Evolutionary conservation across 2,888 invertebrate genomes (phyloP).

Genomic region (Drosophila conformis): DNA sequence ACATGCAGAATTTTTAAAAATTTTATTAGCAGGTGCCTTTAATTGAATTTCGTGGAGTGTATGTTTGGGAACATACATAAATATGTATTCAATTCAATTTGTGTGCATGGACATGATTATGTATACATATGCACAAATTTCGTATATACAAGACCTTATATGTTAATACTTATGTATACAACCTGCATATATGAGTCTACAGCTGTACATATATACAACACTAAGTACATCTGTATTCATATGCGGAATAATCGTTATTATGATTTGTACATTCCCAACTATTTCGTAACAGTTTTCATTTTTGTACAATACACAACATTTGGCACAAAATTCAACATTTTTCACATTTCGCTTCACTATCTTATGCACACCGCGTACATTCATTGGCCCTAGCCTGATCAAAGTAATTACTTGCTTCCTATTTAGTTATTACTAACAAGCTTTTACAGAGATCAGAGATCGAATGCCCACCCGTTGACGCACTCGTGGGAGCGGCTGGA

Average conservation of each 20-base stretch:
- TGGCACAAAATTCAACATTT: conserved; percentile 15
- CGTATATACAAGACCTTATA: neutral
- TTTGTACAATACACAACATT: conserved; percentile 4
- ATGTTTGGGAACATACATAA: neutral
- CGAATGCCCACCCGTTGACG: conserved; percentile 37
- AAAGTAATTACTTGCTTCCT: conserved; percentile 59
- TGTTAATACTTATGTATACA: conserved; percentile 7
- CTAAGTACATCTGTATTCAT: neutral
- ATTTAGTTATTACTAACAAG: conserved; percentile 44
- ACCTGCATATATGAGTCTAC: neutral
- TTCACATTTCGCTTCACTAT: conserved; percentile 16
- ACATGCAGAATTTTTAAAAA: neutral
- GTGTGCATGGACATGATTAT: neutral
- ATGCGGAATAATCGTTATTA: neutral
- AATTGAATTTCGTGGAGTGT: neutral
- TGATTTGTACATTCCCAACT: conserved; percentile 1
- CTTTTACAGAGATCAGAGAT: conserved; percentile 38
- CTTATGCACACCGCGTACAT: conserved; percentile 26
- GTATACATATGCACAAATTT: neutral
- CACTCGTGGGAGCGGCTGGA: conserved; percentile 52
- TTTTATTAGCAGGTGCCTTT: neutral
- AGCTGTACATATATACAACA: conserved; percentile 3
- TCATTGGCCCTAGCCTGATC: conserved; percentile 16
- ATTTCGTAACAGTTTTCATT: conserved; percentile 15
- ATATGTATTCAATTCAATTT: neutral